These are phyloP conservation scores for Leptopilina myrica DNA, from an alignment of 2,888 invertebrate species.

Conservation along the genomic window DNA sequence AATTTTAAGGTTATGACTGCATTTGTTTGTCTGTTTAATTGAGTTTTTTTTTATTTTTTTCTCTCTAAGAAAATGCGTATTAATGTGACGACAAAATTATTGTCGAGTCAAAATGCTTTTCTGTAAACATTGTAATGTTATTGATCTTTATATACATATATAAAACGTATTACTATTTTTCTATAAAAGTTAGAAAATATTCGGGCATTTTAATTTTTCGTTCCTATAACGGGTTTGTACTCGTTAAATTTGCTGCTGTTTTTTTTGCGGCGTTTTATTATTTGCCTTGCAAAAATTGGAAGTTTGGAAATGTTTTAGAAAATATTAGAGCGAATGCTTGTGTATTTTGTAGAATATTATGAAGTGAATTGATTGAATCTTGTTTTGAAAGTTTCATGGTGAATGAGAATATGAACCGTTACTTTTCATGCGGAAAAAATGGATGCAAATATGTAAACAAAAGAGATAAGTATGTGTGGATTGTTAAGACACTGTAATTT, in stretches of 20 bases:
- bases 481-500: too few relatives aligned
- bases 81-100: too few relatives aligned
- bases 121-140: too few relatives aligned
- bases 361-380: not conserved
- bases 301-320: not conserved
- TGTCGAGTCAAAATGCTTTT: too few relatives aligned
- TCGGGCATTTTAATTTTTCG: too few relatives aligned
- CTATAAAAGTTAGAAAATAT: too few relatives aligned
- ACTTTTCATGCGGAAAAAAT: constrained; percentile 1
- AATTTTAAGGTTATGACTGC: constrained; percentile 20
- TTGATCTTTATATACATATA: too few relatives aligned
- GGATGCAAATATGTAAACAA: constrained; percentile 16
- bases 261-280: not conserved
- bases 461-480: not conserved
- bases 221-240: too few relatives aligned
- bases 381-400: too few relatives aligned
- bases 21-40: not conserved
- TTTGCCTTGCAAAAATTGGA: not conserved
- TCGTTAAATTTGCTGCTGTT: not conserved
- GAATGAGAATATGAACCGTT: not conserved
- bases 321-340: not conserved
- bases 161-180: too few relatives aligned
- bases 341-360: not conserved
- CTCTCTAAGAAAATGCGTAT: too few relatives aligned
- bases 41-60: too few relatives aligned